Evolutionary conservation across 2,888 invertebrate genomes (phyloP).

Genomic region (Helleia helle): DNA sequence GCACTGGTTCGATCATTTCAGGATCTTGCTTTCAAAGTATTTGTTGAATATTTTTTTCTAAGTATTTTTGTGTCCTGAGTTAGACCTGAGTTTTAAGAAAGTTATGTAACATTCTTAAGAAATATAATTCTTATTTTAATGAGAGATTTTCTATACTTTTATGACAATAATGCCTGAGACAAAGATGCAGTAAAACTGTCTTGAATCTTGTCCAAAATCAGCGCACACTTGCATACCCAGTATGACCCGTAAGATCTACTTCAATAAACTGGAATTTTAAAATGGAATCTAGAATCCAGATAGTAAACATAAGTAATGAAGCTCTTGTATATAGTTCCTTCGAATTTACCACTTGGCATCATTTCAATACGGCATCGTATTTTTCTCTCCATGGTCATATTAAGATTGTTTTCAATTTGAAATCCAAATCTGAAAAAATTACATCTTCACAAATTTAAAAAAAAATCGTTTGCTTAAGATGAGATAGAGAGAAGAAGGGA

Average conservation of each 20-base stretch:
- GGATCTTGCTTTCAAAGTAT: too few species aligned
- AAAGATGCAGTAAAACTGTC: conserved; percentile 5
- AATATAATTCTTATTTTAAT: too few species aligned
- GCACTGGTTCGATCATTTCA: background rate
- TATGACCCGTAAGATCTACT: conserved; percentile 3
- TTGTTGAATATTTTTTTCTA: too few species aligned
- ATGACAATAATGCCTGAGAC: conserved; percentile 2
- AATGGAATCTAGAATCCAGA: conserved; percentile 7
- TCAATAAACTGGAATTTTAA: conserved; percentile 6
- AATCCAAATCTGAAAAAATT: too few species aligned
- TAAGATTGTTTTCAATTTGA: conserved; percentile 11
- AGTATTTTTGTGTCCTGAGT: too few species aligned
- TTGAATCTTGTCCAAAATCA: conserved; percentile 3
- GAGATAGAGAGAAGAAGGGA: too few species aligned
- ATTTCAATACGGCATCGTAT: conserved; percentile 8
- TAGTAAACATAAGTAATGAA: conserved; percentile 10
- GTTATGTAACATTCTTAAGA: too few species aligned
- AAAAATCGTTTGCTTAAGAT: too few species aligned
- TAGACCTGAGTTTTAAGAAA: too few species aligned
- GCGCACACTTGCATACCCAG: background rate
- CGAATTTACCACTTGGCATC: conserved; percentile 11
- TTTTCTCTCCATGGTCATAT: conserved; percentile 7
- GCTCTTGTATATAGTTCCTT: background rate
- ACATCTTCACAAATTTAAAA: too few species aligned
- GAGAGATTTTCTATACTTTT: too few species aligned